Evolutionary conservation across 2,888 invertebrate genomes (phyloP).

Genomic region (Tortrix viridana): DNA sequence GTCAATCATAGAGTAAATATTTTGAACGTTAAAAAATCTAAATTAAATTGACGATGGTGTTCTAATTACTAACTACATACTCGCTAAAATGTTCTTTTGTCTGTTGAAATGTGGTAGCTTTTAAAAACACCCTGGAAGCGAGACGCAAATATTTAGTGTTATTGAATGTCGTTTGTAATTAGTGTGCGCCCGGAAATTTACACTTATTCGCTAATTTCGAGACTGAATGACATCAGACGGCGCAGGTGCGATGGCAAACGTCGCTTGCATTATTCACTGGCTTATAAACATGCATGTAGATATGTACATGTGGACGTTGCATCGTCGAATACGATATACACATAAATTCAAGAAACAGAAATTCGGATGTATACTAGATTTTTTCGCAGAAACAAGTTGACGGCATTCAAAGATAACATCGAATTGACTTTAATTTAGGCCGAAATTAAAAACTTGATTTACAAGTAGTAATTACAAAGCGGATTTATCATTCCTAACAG

Average conservation of each 20-base stretch:
- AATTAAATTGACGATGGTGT: too few species aligned
- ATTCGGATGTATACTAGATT: too few species aligned
- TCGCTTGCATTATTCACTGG: conserved; percentile 42
- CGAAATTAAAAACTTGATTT: conserved; percentile 3
- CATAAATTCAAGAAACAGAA: not conserved
- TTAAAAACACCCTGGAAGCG: not conserved
- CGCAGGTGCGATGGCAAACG: conserved; percentile 41
- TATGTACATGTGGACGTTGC: not conserved
- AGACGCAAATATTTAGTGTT: conserved; percentile 21
- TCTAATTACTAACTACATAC: too few species aligned
- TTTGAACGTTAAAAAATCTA: too few species aligned
- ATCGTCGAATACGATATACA: not conserved
- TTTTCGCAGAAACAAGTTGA: not conserved
- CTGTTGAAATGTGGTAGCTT: too few species aligned
- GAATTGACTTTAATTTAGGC: not conserved
- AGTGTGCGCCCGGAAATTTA: conserved; percentile 25
- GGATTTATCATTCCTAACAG: conserved; percentile 25
- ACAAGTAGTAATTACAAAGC: conserved; percentile 18
- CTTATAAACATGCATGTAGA: conserved; percentile 21
- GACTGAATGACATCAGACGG: conserved; percentile 42
- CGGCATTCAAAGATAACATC: not conserved
- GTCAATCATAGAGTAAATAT: too few species aligned
- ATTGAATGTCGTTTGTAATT: conserved; percentile 10
- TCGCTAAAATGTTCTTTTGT: too few species aligned
- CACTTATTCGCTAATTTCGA: conserved; percentile 38